Base-by-base conservation (phyloP, 2,888 invertebrate species). In the Enchytraeus crypticus region DNA sequence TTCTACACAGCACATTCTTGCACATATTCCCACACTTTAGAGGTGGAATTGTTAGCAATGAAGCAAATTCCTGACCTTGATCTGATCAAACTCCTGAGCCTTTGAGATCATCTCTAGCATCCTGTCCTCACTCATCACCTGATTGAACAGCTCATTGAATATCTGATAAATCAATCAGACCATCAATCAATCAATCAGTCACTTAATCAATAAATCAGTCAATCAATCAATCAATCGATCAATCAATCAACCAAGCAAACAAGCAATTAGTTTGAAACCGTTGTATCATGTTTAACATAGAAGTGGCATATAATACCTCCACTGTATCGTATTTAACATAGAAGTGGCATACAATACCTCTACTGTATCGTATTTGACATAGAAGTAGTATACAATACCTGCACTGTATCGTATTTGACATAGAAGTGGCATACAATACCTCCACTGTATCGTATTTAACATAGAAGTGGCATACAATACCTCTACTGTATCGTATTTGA, bases 371-470 rank as follows among this genome's bases (percentile, higher is more conserved):
- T n/a, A n/a, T n/a, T n/a, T n/a, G n/a, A n/a, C n/a, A n/a, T n/a
- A n/a, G n/a, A n/a, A n/a, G n/a, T n/a, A n/a, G n/a, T n/a, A n/a
- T n/a, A n/a, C n/a, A n/a, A 65, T 66, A 78, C 77, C 77, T 92
- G 89, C 71, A 98, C 89, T 0, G 97, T 97, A 70, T 92, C 91
- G 75, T 90, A 89, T 64, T 93, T 96, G 64, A 99, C 90, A 80
- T 99, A 99, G 81, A 88, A 98, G 78, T 96, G 92, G 75, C 95
- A 95, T 0, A 98, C 95, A 18, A 92, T 97, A 59, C 98, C 84
- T 0, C 98, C 98, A 66, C 95, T 82, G 80, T 97, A n/a, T n/a
- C n/a, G n/a, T n/a, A n/a, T n/a, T n/a, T n/a, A n/a, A n/a, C n/a
- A n/a, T n/a, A n/a, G n/a, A n/a, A n/a, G n/a, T n/a, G n/a, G n/a